Evolutionary conservation across 1,140 invertebrate species (phyloP), one percentile per base, ranked within the genome.

Genomic region (Halictus rubicundus): DNA sequence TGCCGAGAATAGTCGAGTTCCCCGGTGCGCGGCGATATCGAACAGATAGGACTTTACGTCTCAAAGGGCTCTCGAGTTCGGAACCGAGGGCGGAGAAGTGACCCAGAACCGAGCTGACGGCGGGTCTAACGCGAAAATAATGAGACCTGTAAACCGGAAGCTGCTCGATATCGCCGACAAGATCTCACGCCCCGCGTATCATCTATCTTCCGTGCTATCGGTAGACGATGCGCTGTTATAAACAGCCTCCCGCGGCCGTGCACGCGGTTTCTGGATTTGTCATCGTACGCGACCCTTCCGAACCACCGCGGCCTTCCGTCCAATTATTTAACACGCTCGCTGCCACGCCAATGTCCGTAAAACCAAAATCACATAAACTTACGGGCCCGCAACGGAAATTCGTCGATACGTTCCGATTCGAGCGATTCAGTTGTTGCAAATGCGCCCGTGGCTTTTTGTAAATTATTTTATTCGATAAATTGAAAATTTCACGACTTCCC

Each of bases 111-210:
- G 37, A n/a, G 60, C 54, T 80, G 54, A 79, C 63, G 52, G 81
- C 39, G 46, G 61, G 59, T 57, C 76, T 87, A 88, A 89, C 80
- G 75, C 59, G 80, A 87, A 88, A 87, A 88, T 89, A 88, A 89
- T 89, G 80, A 84, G 63, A 75, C 49, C 71, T 77, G 71, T 82
- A 83, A 85, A 87, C 66, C 78, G 82, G 76, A 84, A 84, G 68
- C 74, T 81, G 80, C n/a, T 42, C 49, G 68, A 79, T 84, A 87
- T 88, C 76, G 64, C 39, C 25, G 64, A 46, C 59, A 52, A 71
- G 77, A 86, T 84, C 82, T 86, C 78, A 73, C 71, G 69, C 75
- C 16, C 60, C 66, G 39, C 61, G 68, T 76, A 70, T 57, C 71
- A 80, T 85, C 69, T 80, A 68, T 80, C 79, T 70, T 66, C 70